These are phyloP conservation scores for Sternarchorhynchus goeldii DNA, from an alignment of 2,797 vertebrate genomes.

Conservation along the genomic window DNA sequence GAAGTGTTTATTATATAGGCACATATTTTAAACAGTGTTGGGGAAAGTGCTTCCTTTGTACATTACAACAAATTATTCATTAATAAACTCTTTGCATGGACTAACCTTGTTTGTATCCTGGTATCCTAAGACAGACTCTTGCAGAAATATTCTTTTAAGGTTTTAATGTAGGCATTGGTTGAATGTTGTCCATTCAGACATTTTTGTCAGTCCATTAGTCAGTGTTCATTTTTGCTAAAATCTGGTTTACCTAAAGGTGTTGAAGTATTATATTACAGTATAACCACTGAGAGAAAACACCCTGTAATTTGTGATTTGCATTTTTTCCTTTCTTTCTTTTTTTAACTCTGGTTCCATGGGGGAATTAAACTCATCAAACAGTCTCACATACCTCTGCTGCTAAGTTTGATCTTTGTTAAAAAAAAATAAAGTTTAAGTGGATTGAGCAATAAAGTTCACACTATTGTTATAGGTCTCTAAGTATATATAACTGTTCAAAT, in stretches of 20 bases:
- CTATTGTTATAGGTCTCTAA: background rate
- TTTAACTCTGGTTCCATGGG: no score
- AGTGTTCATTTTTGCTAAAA: background rate
- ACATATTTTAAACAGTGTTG: conserved; percentile 72
- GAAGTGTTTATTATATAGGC: conserved; percentile 72
- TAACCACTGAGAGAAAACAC: no score
- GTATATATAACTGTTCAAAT: background rate
- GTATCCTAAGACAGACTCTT: conserved; percentile 4
- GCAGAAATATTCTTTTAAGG: background rate
- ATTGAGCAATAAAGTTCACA: background rate
- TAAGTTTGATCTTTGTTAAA: background rate
- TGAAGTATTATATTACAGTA: no score
- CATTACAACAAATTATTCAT: conserved; percentile 75
- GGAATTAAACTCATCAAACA: no score
- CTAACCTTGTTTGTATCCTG: conserved; percentile 46
- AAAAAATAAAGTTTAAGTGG: background rate
- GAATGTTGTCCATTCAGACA: background rate
- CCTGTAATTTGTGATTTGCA: background rate
- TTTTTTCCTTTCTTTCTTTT: background rate
- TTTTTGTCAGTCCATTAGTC: no score
- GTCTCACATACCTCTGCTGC: background rate
- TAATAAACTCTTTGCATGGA: conserved; percentile 84
- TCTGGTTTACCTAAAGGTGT: background rate
- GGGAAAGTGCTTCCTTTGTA: conserved; percentile 72
- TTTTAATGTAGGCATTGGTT: no score